Base-by-base conservation (phyloP, 2,797 vertebrate species). In the Alca torda region DNA sequence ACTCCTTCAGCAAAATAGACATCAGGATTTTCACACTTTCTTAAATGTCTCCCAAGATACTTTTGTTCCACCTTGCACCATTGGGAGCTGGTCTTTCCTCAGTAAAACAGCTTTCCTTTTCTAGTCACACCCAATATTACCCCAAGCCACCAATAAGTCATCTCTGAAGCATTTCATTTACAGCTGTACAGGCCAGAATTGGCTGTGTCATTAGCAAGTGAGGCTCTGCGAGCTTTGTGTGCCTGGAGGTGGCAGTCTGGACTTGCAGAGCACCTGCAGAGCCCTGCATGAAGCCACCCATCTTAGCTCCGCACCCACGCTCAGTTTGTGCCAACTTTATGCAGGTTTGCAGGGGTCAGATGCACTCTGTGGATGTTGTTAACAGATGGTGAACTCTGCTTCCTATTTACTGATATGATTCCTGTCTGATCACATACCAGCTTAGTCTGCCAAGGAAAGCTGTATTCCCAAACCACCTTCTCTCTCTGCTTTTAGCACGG, bases 161-260 rank as follows among this genome's bases (percentile, higher is more conserved):
- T 26, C 9, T 83, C n/a, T 0, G 5, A 20, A 89, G 53, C 78
- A 4, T 59, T 83, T 85, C 5, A 33, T 8, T 10, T 8, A 54
- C 43, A 31, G 28, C 56, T 84, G 50, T 18, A 87, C 46, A 21
- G 35, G 43, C 21, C 23, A 6, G 3, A 1, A 41, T 3, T 10
- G 69, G 8, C 56, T 7, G n/a, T 56, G 70, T 3, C 64, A 13
- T 31, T 3, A 26, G 51, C 46, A 8, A 21, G 26, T 0, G 18
- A 68, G 11, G 80, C 76, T 95, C 80, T 14, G 84, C 1, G 16
- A 84, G 79, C 70, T 63, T 5, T 1, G 20, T 30, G 77, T 83
- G 90, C 95, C 86, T 94, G 90, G 94, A 95, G 88, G 86, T 79
- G 91, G 96, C 90, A 93, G 90, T 89, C 84, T 76, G 88, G 83